Conservation (phyloP, 2,888 invertebrate genomes). For the Piscicola geometra region DNA sequence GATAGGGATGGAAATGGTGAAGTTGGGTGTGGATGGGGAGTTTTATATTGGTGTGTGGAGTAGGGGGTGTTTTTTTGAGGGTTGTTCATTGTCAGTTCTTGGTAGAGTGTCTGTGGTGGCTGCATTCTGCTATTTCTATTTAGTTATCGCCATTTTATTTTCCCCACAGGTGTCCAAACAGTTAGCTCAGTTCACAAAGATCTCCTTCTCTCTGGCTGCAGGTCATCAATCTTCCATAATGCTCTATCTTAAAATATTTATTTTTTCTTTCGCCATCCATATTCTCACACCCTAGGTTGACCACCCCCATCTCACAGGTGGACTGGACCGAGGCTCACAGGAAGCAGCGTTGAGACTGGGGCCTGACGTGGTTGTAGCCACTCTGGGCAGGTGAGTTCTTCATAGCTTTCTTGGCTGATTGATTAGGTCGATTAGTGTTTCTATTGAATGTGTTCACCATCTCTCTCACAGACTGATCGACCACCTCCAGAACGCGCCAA, state of each 20-base stretch:
- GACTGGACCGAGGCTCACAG: constrained; percentile 59
- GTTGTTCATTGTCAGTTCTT: no score
- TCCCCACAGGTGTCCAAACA: constrained; percentile 65
- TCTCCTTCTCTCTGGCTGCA: constrained; percentile 54
- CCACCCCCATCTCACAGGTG: constrained; percentile 52
- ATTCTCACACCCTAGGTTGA: neutral
- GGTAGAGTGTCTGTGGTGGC: no score
- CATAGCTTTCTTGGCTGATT: no score
- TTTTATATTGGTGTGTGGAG: no score
- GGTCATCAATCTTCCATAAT: constrained; percentile 45
- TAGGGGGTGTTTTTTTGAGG: no score
- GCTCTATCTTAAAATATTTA: neutral
- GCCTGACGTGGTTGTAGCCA: constrained; percentile 95
- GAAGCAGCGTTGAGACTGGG: constrained; percentile 67
- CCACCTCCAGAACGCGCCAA: constrained; percentile 89
- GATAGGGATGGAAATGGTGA: no score
- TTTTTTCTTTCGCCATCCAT: neutral
- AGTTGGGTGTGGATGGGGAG: no score
- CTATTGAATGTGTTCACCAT: no score
- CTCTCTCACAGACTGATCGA: constrained; percentile 71
- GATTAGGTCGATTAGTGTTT: no score
- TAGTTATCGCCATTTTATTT: no score
- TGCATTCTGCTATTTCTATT: no score
- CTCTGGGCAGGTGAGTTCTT: constrained; percentile 67
- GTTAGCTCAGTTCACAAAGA: constrained; percentile 75